Evolutionary conservation across 2,888 invertebrate species (phyloP).

Genomic region (Hyalella azteca): DNA sequence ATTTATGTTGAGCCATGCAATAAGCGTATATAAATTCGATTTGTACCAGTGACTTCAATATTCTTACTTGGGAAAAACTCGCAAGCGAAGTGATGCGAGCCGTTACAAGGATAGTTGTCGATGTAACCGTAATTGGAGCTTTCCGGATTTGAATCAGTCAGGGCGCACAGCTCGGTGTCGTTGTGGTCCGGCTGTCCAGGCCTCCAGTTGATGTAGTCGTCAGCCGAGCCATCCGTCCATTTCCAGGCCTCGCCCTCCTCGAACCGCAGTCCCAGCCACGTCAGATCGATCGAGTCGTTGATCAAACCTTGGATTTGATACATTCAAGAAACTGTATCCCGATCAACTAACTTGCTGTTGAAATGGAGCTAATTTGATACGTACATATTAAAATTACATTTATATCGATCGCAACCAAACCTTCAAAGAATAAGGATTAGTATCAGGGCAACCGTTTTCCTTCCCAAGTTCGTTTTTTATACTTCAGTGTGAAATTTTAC

Average conservation of each 20-base stretch:
- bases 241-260: background rate
- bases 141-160: background rate
- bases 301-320: slow-evolving; percentile 15
- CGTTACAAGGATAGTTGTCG: slow-evolving; percentile 1
- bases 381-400: too few species aligned
- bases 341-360: too few species aligned
- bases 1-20: too few species aligned
- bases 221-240: slow-evolving; percentile 40
- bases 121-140: background rate
- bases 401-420: too few species aligned
- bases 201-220: slow-evolving; percentile 40
- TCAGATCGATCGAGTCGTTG: background rate
- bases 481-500: too few species aligned
- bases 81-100: background rate
- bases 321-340: too few species aligned
- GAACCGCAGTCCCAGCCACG: slow-evolving; percentile 6
- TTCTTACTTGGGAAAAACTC: slow-evolving; percentile 31
- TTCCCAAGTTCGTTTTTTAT: too few species aligned
- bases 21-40: too few species aligned
- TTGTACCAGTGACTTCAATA: too few species aligned
- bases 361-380: too few species aligned
- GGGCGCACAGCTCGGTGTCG: slow-evolving; percentile 4
- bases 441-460: too few species aligned
- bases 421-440: too few species aligned
- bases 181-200: background rate